These are phyloP conservation scores for Salvelinus fontinalis DNA, from an alignment of 2,113 vertebrate species.

Conservation along the genomic window DNA sequence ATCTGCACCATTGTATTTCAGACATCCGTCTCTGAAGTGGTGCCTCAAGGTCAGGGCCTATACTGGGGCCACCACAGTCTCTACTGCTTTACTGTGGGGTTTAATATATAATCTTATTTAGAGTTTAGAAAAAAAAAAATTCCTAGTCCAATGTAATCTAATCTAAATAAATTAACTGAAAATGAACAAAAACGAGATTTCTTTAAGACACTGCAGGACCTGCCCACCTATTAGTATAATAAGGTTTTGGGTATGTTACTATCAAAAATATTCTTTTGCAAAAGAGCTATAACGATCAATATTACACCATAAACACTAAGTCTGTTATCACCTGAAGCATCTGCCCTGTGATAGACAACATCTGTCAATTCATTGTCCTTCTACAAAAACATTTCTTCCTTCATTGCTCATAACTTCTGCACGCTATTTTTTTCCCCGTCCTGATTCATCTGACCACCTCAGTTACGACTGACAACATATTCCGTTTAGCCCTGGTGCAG, in stretches of 20 bases:
- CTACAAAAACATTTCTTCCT: background rate
- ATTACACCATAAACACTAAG: background rate
- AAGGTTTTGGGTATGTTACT: conserved; percentile 6
- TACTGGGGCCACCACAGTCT: conserved; percentile 2
- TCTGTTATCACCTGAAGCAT: background rate
- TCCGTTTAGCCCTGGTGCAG: background rate
- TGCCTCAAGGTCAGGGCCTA: conserved; percentile 21
- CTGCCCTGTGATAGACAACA: background rate
- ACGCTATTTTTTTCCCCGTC: background rate
- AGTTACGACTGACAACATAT: background rate
- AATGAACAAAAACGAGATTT: background rate
- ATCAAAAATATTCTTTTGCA: conserved; percentile 8
- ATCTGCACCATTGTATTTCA: conserved; percentile 19
- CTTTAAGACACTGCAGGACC: no score
- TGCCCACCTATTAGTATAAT: conserved; percentile 33
- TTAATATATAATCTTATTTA: no score
- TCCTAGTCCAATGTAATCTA: no score
- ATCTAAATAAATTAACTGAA: no score
- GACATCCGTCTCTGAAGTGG: conserved; percentile 10
- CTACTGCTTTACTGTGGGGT: conserved; percentile 18
- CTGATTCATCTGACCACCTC: background rate
- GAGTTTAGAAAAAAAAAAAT: no score
- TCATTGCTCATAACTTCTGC: background rate
- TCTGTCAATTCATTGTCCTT: background rate
- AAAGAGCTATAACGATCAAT: conserved; percentile 34